Percentiles rank a stretch among this genome's conserved stretches.
These are phyloP conservation scores for Zaprionus davidi DNA, from an alignment of 1,140 invertebrate species.

Conservation along the genomic window DNA sequence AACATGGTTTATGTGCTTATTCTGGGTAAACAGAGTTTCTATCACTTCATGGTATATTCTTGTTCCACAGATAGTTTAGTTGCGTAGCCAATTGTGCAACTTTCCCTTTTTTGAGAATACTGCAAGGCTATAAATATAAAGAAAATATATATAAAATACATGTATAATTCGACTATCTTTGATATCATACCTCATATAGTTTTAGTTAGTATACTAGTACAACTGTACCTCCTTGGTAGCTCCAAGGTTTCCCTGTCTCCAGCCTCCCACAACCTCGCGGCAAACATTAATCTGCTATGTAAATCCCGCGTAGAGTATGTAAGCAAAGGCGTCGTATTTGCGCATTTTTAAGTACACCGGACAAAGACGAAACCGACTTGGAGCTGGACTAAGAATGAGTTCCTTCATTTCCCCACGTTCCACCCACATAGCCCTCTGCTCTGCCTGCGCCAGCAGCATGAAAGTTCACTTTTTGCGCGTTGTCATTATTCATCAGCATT, in stretches of 20 bases:
- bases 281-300: conserved; percentile 65
- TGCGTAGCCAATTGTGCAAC: too few species aligned
- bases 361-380: conserved; percentile 9
- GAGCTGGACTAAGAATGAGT: background rate
- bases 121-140: background rate
- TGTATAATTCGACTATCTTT: background rate
- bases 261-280: background rate
- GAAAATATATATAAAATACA: background rate
- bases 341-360: conserved; percentile 60
- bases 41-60: too few species aligned
- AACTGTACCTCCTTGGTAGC: background rate
- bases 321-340: conserved; percentile 54
- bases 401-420: background rate
- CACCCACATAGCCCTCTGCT: conserved; percentile 3
- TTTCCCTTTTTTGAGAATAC: too few species aligned
- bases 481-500: conserved; percentile 75
- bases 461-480: conserved; percentile 65
- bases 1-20: too few species aligned
- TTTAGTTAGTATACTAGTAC: background rate
- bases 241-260: too few species aligned
- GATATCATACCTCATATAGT: too few species aligned
- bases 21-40: too few species aligned
- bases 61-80: too few species aligned
- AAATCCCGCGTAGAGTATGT: conserved; percentile 50
- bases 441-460: conserved; percentile 34